These are phyloP conservation scores for Orthonevra nobilis DNA, from an alignment of 2,888 invertebrate genomes.

Conservation along the genomic window DNA sequence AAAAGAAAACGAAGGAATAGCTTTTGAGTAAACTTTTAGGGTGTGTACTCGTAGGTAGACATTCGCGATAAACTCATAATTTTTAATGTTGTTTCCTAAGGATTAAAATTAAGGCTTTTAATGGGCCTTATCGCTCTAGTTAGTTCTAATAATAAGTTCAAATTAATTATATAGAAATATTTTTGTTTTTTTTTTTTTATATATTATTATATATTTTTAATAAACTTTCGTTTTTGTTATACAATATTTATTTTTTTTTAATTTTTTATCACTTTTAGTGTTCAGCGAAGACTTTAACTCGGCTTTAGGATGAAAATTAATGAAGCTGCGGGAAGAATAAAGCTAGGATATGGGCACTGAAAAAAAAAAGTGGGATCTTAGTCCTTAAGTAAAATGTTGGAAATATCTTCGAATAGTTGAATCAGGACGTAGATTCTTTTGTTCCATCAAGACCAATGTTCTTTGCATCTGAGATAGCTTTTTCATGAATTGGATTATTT, in stretches of 20 bases:
- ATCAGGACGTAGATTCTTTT: too few relatives aligned
- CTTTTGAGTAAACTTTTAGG: slow-evolving; percentile 43
- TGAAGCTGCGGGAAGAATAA: too few relatives aligned
- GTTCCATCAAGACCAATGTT: too few relatives aligned
- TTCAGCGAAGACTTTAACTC: too few relatives aligned
- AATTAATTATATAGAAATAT: neutral
- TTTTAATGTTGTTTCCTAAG: slow-evolving; percentile 28
- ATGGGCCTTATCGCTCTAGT: slow-evolving; percentile 13
- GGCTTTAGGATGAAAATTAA: too few relatives aligned
- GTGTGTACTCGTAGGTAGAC: slow-evolving; percentile 31
- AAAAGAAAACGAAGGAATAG: slow-evolving; percentile 11
- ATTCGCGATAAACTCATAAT: slow-evolving; percentile 19
- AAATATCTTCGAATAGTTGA: too few relatives aligned
- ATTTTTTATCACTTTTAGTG: neutral
- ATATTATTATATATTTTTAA: slow-evolving; percentile 4
- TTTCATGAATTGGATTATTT: too few relatives aligned
- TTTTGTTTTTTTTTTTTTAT: slow-evolving; percentile 1
- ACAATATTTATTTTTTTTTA: neutral
- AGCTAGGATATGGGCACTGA: too few relatives aligned
- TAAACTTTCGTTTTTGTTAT: slow-evolving; percentile 4
- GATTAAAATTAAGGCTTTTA: slow-evolving; percentile 12
- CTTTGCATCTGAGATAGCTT: too few relatives aligned
- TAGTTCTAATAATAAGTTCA: slow-evolving; percentile 5
- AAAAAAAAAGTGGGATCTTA: too few relatives aligned
- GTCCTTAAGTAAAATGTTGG: too few relatives aligned